Conservation (phyloP, 1,140 invertebrate genomes). For the Thaumatotibia leucotreta region DNA sequence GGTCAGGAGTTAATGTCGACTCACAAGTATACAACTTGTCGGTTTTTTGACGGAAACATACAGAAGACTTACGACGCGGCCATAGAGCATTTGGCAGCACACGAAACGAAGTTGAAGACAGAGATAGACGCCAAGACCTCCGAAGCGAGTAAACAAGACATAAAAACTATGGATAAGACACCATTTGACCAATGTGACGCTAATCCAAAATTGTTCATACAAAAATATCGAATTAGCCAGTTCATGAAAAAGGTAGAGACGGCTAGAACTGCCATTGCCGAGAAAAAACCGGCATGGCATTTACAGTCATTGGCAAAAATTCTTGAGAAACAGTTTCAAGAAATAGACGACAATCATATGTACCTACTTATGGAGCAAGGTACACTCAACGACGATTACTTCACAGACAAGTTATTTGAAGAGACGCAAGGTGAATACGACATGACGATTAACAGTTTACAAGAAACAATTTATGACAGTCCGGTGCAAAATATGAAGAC, state of each 20-base stretch:
- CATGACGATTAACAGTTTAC: background rate
- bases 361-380: background rate
- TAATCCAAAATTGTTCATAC: background rate
- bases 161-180: no score
- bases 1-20: background rate
- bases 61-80: background rate
- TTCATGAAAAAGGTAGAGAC: background rate
- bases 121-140: no score
- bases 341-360: constrained; percentile 9
- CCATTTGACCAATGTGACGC: no score
- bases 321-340: constrained; percentile 10
- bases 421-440: constrained; percentile 1
- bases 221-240: background rate
- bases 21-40: background rate
- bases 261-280: background rate
- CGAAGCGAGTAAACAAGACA: no score
- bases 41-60: background rate
- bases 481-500: background rate
- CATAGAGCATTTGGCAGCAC: background rate
- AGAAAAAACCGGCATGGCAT: background rate
- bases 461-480: background rate
- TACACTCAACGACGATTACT: constrained; percentile 6
- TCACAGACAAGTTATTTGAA: background rate
- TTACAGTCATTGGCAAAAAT: background rate
- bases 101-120: background rate